Conservation (phyloP, 2,888 invertebrate species). For the Zeuzera pyrina region DNA sequence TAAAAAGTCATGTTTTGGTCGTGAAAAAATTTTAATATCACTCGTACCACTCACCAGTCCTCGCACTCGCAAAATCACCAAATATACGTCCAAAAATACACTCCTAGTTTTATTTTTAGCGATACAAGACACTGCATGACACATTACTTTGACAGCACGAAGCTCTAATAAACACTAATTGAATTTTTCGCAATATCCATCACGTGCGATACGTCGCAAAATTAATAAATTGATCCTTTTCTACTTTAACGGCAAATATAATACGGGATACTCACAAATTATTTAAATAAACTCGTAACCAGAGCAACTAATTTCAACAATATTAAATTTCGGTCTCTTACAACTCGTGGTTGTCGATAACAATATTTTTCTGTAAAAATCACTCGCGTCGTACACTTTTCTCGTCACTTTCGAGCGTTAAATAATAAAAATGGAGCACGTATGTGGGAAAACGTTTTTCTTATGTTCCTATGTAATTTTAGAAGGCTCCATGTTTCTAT, state of each 20-base stretch:
- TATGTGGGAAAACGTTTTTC: constrained; percentile 48
- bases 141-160: constrained; percentile 23
- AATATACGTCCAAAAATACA: constrained; percentile 62
- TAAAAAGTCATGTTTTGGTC: constrained; percentile 22
- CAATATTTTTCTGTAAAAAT: constrained; percentile 8
- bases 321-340: constrained; percentile 16
- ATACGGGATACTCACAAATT: constrained; percentile 57
- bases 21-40: constrained; percentile 36
- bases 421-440: constrained; percentile 42
- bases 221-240: constrained; percentile 40
- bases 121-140: constrained; percentile 44
- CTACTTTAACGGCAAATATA: constrained; percentile 31
- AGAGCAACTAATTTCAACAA: constrained; percentile 38
- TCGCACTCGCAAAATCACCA: constrained; percentile 55
- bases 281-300: constrained; percentile 40
- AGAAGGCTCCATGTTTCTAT: constrained; percentile 61
- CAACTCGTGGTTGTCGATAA: constrained; percentile 9
- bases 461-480: constrained; percentile 62
- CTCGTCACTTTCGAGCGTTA: constrained; percentile 35
- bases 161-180: constrained; percentile 34
- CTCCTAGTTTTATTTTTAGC: constrained; percentile 58
- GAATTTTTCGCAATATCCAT: constrained; percentile 29
- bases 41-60: constrained; percentile 53
- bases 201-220: constrained; percentile 33
- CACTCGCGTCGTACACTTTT: constrained; percentile 45